Conservation (phyloP, 2,888 invertebrate species). For the Drosophila subsilvestris region DNA sequence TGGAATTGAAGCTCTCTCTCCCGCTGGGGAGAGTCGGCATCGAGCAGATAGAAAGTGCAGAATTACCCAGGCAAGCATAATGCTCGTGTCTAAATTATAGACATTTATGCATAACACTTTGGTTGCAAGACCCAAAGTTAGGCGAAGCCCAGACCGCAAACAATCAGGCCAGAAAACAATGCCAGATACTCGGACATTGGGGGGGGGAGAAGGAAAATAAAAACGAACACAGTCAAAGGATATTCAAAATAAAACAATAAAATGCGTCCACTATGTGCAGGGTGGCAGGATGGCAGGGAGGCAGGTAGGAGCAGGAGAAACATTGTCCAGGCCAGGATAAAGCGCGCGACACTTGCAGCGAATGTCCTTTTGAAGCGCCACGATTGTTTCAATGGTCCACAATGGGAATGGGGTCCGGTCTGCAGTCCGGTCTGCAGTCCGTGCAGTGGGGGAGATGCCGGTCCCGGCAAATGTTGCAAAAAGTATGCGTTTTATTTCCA, state of each 20-base stretch:
- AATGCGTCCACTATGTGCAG: slow-evolving; percentile 42
- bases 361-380: slow-evolving; percentile 62
- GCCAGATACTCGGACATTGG: slow-evolving; percentile 14
- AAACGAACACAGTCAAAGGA: slow-evolving; percentile 67
- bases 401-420: slow-evolving; percentile 12
- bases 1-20: slow-evolving; percentile 54
- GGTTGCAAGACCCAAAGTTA: slow-evolving; percentile 26
- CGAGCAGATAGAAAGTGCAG: slow-evolving; percentile 1
- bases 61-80: slow-evolving; percentile 14
- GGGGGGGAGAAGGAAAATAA: slow-evolving; percentile 57
- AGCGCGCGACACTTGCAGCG: slow-evolving; percentile 69
- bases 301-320: slow-evolving; percentile 5
- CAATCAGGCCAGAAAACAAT: slow-evolving; percentile 55
- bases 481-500: slow-evolving; percentile 74
- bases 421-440: too few relatives aligned
- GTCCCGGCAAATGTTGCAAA: slow-evolving; percentile 45
- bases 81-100: slow-evolving; percentile 55
- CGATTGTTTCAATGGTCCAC: slow-evolving; percentile 43
- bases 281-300: slow-evolving; percentile 6
- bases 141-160: slow-evolving; percentile 53
- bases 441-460: neutral
- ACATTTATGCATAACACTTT: slow-evolving; percentile 33
- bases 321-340: slow-evolving; percentile 45
- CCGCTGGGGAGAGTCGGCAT: neutral
- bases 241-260: slow-evolving; percentile 67